Evolutionary conservation across 2,888 invertebrate species (phyloP), one percentile per base, ranked within the genome.

Genomic region (Leucozona laternaria): DNA sequence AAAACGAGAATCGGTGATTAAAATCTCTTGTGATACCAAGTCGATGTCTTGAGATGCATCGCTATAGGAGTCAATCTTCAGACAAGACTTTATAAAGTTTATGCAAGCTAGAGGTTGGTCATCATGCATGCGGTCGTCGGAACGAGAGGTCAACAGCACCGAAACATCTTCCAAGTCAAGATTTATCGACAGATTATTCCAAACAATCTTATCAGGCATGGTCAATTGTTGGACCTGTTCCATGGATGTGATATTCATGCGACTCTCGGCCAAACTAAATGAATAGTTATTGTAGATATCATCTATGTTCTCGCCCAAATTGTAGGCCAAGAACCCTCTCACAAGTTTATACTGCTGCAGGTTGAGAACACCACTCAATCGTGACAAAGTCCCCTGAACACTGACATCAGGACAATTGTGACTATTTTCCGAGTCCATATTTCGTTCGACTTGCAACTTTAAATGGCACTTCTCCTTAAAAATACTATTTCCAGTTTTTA

Each of bases 1-100:
- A 62, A 79, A 88, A 13, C 92, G 88, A 6, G 92, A 90, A 70
- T 93, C 92, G 25, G 90, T 91, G 50, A 93, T 89, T 11, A 92
- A 87, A 82, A 93, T 92, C 71, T 94, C 98, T 93, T 97, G 97
- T 0, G 98, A 98, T 0, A 98, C 97, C 22, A 99, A 94, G 92
- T 98, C 98, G 70, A 98, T 95, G 90, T 98, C 98, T 92, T 97
- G 97, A 15, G 97, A 96, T 60, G 96, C 95, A 92, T 98, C 98
- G 89, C 97, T 97, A 91, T 95, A 96, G 5, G 96, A 95, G 91
- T 98, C 98, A 71, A 97, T 95, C 53, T 96, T 96, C 57, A 99
- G 93, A 20, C 96, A 95, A 0, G 98, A 98, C 92, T 96, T 97
- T 88, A 98, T 97, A 92, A 99, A 98, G 93, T 98, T 97, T 83